phyloP scores from a whole-genome alignment of 2,797 vertebrate species.

The Sandelia bainsii region DNA sequence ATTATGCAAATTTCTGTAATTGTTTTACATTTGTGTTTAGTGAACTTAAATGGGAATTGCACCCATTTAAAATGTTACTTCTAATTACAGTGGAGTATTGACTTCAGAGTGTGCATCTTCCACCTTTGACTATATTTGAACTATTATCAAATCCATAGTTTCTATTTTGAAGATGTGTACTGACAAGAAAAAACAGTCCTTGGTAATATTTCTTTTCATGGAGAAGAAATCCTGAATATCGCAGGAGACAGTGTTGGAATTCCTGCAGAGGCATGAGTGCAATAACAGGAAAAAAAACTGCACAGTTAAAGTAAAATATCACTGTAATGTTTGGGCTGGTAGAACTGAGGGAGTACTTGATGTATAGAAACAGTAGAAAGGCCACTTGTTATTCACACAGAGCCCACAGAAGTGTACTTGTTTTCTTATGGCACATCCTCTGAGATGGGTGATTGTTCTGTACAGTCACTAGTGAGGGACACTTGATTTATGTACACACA shows the following conservation, averaged over 20 bases:
- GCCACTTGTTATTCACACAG: slow-evolving; percentile 42
- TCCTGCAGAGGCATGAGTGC: slow-evolving; percentile 14
- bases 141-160: too few species aligned
- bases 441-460: slow-evolving; percentile 50
- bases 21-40: too few species aligned
- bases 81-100: too few species aligned
- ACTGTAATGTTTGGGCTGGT: slow-evolving; percentile 42
- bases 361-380: slow-evolving; percentile 20
- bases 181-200: neutral
- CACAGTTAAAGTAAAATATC: slow-evolving; percentile 62
- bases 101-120: too few species aligned
- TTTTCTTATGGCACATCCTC: slow-evolving; percentile 48
- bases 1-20: too few species aligned
- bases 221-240: neutral
- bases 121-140: too few species aligned
- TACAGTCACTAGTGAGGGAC: slow-evolving; percentile 57
- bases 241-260: slow-evolving; percentile 6
- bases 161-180: neutral
- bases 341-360: slow-evolving; percentile 35
- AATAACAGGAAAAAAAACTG: neutral
- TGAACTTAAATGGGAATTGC: too few species aligned
- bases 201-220: neutral
- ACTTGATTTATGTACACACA: slow-evolving; percentile 57
- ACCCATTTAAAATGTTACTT: too few species aligned
- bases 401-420: slow-evolving; percentile 43